A percentile compares a stretch with the other conserved stretches of the same genome.
Evolutionary conservation across 2,888 invertebrate genomes (phyloP).

Genomic region (Chydorus sphaericus): DNA sequence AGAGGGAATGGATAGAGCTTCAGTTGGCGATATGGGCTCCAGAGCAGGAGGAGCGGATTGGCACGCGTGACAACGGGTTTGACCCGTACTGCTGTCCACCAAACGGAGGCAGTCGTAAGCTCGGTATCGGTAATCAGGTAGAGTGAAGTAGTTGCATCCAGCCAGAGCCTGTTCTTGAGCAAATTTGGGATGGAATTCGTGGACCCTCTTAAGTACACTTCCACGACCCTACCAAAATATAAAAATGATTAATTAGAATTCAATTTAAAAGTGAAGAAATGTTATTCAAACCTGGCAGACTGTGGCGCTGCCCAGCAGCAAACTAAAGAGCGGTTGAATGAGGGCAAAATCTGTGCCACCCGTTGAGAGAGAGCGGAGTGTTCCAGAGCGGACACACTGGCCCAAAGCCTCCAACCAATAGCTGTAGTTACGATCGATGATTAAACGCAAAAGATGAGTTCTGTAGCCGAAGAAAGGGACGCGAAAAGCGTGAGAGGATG

Average conservation of each 20-base stretch:
- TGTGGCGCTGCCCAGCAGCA: background rate
- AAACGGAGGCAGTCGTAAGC: slow-evolving; percentile 5
- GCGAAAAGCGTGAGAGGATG: slow-evolving; percentile 2
- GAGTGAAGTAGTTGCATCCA: background rate
- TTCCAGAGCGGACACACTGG: slow-evolving; percentile 7
- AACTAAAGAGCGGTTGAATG: background rate
- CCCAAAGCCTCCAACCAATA: slow-evolving; percentile 13
- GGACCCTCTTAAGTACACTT: background rate
- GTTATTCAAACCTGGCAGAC: no score
- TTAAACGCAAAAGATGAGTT: slow-evolving; percentile 8
- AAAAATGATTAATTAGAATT: no score
- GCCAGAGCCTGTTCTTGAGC: background rate
- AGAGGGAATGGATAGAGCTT: background rate
- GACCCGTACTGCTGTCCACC: background rate
- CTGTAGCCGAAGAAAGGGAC: slow-evolving; percentile 8
- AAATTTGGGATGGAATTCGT: background rate
- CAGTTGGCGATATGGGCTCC: no score
- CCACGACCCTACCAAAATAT: no score
- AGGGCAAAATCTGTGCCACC: background rate
- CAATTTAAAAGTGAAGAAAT: no score
- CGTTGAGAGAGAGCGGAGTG: background rate
- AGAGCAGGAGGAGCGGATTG: background rate
- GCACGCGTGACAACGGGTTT: background rate
- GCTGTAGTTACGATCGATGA: background rate
- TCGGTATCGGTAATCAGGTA: slow-evolving; percentile 12